Evolutionary conservation across 2,797 vertebrate species (phyloP).

Genomic region (Varecia variegata): DNA sequence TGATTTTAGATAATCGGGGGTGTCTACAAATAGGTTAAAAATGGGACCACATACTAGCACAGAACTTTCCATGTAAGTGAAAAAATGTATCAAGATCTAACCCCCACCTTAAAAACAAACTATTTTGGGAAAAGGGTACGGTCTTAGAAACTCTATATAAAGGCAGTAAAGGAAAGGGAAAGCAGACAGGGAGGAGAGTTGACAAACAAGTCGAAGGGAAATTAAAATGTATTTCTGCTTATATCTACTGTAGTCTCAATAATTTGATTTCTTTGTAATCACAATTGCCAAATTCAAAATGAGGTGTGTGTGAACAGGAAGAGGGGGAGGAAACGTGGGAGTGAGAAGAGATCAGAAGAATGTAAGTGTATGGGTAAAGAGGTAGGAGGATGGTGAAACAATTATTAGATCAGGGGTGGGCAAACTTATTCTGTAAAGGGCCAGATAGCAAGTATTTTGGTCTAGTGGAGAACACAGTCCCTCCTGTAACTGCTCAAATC

Average conservation of each 20-base stretch:
- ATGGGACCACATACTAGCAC: constrained; percentile 83
- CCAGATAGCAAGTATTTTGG: background rate
- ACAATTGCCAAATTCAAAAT: background rate
- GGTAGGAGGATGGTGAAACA: background rate
- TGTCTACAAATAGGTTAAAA: constrained; percentile 84
- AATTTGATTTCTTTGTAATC: background rate
- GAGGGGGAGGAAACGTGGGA: background rate
- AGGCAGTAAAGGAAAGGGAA: background rate
- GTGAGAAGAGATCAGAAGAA: background rate
- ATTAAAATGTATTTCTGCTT: background rate
- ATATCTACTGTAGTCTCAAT: background rate
- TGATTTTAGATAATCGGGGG: constrained; percentile 90
- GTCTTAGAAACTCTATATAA: constrained; percentile 12
- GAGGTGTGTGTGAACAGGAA: background rate
- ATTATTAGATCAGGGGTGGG: background rate
- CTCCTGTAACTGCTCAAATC: background rate
- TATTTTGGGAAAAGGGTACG: constrained; percentile 40
- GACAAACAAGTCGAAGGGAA: background rate
- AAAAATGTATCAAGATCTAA: constrained; percentile 72
- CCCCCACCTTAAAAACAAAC: constrained; percentile 68
- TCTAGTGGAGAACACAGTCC: background rate
- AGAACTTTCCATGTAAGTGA: constrained; percentile 72
- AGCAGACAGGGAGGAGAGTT: background rate
- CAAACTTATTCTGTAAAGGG: background rate
- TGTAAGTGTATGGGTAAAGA: background rate